These are phyloP conservation scores for Erynnis tages DNA, from an alignment of 2,888 invertebrate genomes.

Conservation along the genomic window DNA sequence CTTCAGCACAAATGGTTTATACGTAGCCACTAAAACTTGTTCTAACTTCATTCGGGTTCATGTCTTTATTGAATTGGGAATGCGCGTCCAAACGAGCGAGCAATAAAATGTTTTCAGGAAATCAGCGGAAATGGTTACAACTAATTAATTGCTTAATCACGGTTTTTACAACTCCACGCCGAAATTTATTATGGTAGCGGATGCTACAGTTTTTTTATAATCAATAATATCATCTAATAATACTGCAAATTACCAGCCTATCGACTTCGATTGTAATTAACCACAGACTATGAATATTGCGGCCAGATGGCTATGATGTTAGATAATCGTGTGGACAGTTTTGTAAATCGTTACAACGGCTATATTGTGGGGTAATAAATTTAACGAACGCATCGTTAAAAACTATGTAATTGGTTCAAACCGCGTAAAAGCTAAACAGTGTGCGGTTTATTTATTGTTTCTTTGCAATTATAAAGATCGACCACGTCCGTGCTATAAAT, in stretches of 20 bases:
- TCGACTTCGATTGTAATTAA: background rate
- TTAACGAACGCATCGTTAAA: constrained; percentile 48
- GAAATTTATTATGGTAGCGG: constrained; percentile 7
- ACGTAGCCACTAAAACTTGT: constrained; percentile 7
- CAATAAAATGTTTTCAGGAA: constrained; percentile 19
- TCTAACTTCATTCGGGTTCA: constrained; percentile 21
- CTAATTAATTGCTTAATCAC: constrained; percentile 25
- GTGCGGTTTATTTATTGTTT: constrained; percentile 48
- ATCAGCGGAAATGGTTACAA: constrained; percentile 22
- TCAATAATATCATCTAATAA: background rate
- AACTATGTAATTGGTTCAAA: constrained; percentile 53
- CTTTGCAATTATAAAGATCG: constrained; percentile 40
- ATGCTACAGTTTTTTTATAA: constrained; percentile 1
- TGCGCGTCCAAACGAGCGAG: constrained; percentile 8
- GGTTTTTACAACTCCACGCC: constrained; percentile 10
- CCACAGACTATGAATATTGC: background rate
- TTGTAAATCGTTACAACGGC: constrained; percentile 34
- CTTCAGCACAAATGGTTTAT: constrained; percentile 22
- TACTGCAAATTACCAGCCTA: background rate
- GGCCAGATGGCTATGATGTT: constrained; percentile 16
- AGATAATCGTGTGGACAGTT: constrained; percentile 22
- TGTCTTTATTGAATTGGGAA: constrained; percentile 26
- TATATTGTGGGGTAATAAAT: constrained; percentile 43
- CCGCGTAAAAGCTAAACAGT: constrained; percentile 45
- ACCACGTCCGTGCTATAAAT: constrained; percentile 31